Conservation (phyloP, 2,797 vertebrate species). For the Coranthus polyacanthus region DNA sequence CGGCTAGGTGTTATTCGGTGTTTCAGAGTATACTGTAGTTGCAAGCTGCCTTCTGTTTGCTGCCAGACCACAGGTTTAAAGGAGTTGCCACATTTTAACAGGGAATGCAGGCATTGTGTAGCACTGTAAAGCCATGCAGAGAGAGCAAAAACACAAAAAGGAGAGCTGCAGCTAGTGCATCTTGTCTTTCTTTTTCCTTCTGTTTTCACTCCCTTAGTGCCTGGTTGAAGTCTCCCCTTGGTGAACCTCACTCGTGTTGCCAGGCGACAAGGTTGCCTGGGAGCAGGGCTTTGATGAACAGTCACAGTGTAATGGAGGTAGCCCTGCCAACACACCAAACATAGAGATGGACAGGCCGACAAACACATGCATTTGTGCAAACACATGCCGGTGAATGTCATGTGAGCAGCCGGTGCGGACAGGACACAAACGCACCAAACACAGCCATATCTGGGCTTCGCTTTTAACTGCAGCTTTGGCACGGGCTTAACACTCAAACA, state of each 20-base stretch:
- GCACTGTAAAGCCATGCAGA: background rate
- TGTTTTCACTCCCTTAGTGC: conserved; percentile 55
- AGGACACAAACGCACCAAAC: conserved; percentile 5
- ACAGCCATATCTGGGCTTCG: background rate
- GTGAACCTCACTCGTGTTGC: conserved; percentile 79
- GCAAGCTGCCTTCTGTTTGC: conserved; percentile 14
- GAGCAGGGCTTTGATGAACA: conserved; percentile 83
- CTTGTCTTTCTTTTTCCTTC: conserved; percentile 48
- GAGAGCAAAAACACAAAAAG: conserved; percentile 9
- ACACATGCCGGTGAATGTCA: conserved; percentile 23
- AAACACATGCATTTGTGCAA: conserved; percentile 45
- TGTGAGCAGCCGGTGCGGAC: conserved; percentile 10
- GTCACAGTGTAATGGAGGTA: conserved; percentile 70
- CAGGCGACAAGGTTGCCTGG: conserved; percentile 85
- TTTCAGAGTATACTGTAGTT: background rate
- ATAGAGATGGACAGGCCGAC: conserved; percentile 47
- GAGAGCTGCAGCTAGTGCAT: conserved; percentile 17
- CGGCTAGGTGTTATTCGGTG: background rate
- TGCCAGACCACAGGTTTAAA: conserved; percentile 4
- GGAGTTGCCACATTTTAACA: background rate
- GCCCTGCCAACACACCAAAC: conserved; percentile 50
- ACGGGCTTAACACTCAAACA: background rate
- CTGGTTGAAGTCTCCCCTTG: conserved; percentile 65
- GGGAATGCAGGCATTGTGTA: background rate
- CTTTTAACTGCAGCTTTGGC: background rate